Evolutionary conservation across 2,888 invertebrate species (phyloP).

Genomic region (Spicauda simplicius): DNA sequence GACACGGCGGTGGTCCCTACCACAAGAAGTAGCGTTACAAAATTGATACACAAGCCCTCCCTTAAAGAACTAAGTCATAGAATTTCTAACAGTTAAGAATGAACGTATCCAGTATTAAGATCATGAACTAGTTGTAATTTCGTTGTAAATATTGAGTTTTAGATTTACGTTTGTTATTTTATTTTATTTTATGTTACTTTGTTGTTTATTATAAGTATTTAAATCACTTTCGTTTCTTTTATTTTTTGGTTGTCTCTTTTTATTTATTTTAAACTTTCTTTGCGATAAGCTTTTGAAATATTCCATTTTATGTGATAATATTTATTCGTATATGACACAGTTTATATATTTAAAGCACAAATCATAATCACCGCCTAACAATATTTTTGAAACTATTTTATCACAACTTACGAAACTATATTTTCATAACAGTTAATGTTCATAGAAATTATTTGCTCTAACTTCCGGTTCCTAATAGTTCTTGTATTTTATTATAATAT

Average conservation of each 20-base stretch:
- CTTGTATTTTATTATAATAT: too few species aligned
- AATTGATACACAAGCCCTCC: conserved; percentile 33
- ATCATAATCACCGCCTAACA: too few species aligned
- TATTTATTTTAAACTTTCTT: neutral
- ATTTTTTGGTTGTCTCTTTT: neutral
- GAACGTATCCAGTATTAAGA: conserved; percentile 50
- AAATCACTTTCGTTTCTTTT: neutral
- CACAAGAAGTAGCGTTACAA: conserved; percentile 58
- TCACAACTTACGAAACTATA: too few species aligned
- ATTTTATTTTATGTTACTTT: neutral
- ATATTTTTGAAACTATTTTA: too few species aligned
- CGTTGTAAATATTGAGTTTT: conserved; percentile 65
- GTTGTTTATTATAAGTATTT: neutral
- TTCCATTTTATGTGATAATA: too few species aligned
- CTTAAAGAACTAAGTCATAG: conserved; percentile 71
- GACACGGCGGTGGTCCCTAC: conserved; percentile 80
- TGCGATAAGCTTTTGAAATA: neutral
- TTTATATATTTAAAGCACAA: too few species aligned
- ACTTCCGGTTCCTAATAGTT: too few species aligned
- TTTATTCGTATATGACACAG: too few species aligned
- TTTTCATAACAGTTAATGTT: too few species aligned
- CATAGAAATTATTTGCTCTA: too few species aligned
- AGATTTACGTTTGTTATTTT: conserved; percentile 40
- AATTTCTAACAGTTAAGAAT: conserved; percentile 48
- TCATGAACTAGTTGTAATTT: conserved; percentile 46